Evolutionary conservation across 92 coral and sea anemone genomes (phyloP), one percentile per base, ranked within the genome.

Genomic region (Blastomussa wellsi): DNA sequence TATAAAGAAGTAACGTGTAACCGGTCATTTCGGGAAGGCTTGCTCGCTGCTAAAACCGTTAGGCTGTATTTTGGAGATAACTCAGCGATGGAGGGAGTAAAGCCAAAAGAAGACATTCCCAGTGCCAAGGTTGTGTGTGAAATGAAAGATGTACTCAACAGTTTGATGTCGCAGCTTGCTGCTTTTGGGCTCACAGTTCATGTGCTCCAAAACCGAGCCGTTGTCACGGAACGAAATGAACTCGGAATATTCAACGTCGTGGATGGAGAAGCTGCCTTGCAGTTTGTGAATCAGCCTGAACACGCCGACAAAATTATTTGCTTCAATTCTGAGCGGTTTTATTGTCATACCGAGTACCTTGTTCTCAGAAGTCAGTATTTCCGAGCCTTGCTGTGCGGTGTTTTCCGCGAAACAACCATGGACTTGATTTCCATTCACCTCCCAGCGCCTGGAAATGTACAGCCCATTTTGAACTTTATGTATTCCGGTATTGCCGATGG

Each of bases 221-320:
- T 97, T 14, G 86, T 97, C 22, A 85, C 98, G 14, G 90, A 90
- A 32, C 79, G 86, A 41, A 59, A 77, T 13, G 93, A 97, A 53
- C 74, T 69, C 32, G 72, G 86, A 57, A 86, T 88, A 17, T 93
- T 92, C 53, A 89, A 89, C 51, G 69, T 97, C 47, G 86, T 91
- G 55, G 97, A 94, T 77, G 99, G 99, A 2, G 92, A 94, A 49
- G 97, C 95, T 55, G 99, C 99, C 9, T 65, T 93, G 72, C 92
- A 93, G 90, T 93, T 93, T 62, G 95, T 97, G 72, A 97, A 97
- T 76, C 94, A 90, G 60, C 97, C 99, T 0, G 89, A 92, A 32
- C 91, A 89, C 78, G 95, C 99, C 3, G 98, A 97, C 81, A 97
- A 95, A 66, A 89, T 97, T 20, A 82, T 97, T 53, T 85, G 90